Conservation (phyloP, 2,797 vertebrate species). For the Anableps anableps region DNA sequence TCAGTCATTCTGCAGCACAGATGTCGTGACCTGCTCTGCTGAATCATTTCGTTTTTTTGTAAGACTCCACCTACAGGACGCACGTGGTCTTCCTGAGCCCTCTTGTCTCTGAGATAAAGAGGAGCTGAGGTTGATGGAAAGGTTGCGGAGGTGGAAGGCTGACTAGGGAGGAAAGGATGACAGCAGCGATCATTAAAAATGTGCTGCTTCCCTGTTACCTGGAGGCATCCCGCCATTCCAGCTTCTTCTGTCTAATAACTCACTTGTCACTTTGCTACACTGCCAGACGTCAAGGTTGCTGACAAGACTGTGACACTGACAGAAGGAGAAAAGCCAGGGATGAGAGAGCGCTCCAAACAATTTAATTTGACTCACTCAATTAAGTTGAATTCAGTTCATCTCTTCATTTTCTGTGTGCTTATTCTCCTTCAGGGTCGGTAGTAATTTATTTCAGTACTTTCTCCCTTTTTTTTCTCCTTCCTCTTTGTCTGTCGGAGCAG, state of each 20-base stretch:
- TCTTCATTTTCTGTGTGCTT: slow-evolving; percentile 47
- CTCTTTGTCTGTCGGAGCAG: slow-evolving; percentile 68
- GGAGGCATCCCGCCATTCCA: slow-evolving; percentile 88
- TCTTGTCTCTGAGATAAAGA: slow-evolving; percentile 65
- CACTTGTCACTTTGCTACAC: slow-evolving; percentile 94
- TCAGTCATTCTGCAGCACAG: slow-evolving; percentile 60
- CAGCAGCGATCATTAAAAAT: slow-evolving; percentile 84
- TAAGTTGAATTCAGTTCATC: slow-evolving; percentile 54
- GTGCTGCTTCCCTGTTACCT: slow-evolving; percentile 82
- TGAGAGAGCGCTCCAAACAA: slow-evolving; percentile 45
- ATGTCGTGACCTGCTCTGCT: slow-evolving; percentile 55
- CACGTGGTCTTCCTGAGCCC: slow-evolving; percentile 52
- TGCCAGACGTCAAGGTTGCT: slow-evolving; percentile 89
- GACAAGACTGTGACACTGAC: slow-evolving; percentile 92
- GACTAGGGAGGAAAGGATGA: slow-evolving; percentile 79
- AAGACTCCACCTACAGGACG: slow-evolving; percentile 56
- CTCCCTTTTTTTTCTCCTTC: slow-evolving; percentile 1
- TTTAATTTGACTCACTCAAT: slow-evolving; percentile 65
- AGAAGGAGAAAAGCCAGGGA: slow-evolving; percentile 65
- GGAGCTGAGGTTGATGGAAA: slow-evolving; percentile 74
- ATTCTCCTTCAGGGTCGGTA: slow-evolving; percentile 51
- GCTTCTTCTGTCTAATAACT: slow-evolving; percentile 95
- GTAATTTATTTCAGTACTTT: slow-evolving; percentile 55
- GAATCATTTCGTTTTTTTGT: slow-evolving; percentile 61
- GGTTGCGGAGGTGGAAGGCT: slow-evolving; percentile 78